A percentile compares a stretch with the other conserved stretches of the same genome.
Conservation (phyloP, 1,140 invertebrate species). For the Camponotus floridanus region DNA sequence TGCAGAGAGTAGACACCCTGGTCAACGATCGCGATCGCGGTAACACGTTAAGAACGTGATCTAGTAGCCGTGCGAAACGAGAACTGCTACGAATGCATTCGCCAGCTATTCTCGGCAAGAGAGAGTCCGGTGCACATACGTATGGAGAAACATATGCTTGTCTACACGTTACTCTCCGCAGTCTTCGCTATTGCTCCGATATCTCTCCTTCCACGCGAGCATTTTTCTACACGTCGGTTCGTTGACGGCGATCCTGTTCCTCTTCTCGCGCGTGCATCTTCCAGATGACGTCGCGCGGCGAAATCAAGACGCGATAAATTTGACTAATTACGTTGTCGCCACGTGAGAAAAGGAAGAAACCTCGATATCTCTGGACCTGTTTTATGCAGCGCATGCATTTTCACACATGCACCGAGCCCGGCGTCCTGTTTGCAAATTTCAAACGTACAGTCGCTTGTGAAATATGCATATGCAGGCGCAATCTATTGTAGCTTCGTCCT, state of each 20-base stretch:
- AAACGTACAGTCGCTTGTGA: not conserved
- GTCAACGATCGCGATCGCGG: slow-evolving; percentile 45
- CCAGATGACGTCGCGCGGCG: not conserved
- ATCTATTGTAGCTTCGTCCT: slow-evolving; percentile 5
- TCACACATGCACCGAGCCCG: not conserved
- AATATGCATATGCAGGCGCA: slow-evolving; percentile 13
- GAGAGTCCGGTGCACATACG: not conserved
- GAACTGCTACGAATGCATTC: slow-evolving; percentile 17
- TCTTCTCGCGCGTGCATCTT: slow-evolving; percentile 26
- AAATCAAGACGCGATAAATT: slow-evolving; percentile 10
- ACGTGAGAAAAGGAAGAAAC: not conserved
- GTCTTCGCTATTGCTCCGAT: not conserved
- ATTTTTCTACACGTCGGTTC: slow-evolving; percentile 1
- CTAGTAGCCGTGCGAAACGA: slow-evolving; percentile 15
- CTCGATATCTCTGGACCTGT: not conserved
- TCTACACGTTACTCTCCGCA: slow-evolving; percentile 18
- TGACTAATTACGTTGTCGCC: slow-evolving; percentile 34
- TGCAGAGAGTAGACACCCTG: no score
- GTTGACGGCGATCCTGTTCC: not conserved
- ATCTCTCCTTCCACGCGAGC: not conserved
- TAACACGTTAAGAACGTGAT: not conserved
- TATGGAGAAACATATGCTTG: slow-evolving; percentile 4
- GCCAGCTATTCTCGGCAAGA: slow-evolving; percentile 16
- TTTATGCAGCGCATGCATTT: slow-evolving; percentile 19
- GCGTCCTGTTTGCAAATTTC: slow-evolving; percentile 21